phyloP scores from a whole-genome alignment of 2,113 vertebrate species.

The Poeciliopsis retropinna region DNA sequence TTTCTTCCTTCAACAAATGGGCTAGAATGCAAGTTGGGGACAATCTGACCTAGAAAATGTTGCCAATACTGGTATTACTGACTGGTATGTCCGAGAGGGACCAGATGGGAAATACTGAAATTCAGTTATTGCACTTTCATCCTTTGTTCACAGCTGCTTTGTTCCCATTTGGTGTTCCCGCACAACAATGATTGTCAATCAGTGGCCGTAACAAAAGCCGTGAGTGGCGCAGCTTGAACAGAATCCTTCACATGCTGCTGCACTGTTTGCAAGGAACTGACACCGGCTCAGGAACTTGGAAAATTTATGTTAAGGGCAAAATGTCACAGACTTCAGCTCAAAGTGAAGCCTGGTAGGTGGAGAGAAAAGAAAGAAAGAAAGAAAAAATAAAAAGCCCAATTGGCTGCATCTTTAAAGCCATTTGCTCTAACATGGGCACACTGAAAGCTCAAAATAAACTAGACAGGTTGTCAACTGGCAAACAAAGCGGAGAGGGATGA shows the following conservation, averaged over 20 bases:
- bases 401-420: slow-evolving; percentile 27
- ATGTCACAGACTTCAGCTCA: slow-evolving; percentile 10
- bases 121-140: slow-evolving; percentile 62
- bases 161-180: slow-evolving; percentile 44
- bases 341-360: neutral
- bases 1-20: slow-evolving; percentile 80
- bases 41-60: slow-evolving; percentile 52
- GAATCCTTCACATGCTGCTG: slow-evolving; percentile 2
- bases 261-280: slow-evolving; percentile 1
- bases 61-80: slow-evolving; percentile 63
- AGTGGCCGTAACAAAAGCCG: slow-evolving; percentile 31
- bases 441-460: slow-evolving; percentile 32
- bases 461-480: slow-evolving; percentile 16
- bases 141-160: slow-evolving; percentile 51
- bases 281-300: neutral
- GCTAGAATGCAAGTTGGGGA: slow-evolving; percentile 46
- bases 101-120: slow-evolving; percentile 46
- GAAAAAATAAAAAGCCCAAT: neutral
- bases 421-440: neutral
- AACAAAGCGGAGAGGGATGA: slow-evolving; percentile 15
- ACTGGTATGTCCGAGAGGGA: slow-evolving; percentile 32
- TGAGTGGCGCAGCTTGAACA: neutral
- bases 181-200: slow-evolving; percentile 45
- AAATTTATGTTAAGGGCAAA: slow-evolving; percentile 20
- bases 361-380: slow-evolving; percentile 8